Percentiles rank a stretch among this genome's conserved stretches.
Evolutionary conservation across 1,140 invertebrate species (phyloP).

Genomic region (Trissolcus basalis): DNA sequence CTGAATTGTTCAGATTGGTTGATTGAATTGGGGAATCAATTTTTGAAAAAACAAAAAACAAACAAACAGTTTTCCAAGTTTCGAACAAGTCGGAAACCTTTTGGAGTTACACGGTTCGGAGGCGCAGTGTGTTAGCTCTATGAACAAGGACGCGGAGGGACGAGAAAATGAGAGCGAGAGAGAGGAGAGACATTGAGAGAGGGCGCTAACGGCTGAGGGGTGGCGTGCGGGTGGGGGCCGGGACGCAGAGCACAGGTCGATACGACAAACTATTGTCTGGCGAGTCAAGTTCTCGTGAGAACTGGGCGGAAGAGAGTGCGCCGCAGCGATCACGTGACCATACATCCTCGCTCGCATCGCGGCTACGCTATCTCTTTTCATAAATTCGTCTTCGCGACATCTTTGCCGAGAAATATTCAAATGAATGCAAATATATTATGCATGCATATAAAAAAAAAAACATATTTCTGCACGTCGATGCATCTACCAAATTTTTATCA

Average conservation of each 20-base stretch:
- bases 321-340: conserved; percentile 55
- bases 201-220: conserved; percentile 20
- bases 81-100: conserved; percentile 63
- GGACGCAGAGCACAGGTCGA: conserved; percentile 63
- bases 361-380: conserved; percentile 46
- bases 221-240: conserved; percentile 9
- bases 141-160: conserved; percentile 60
- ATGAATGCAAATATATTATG: conserved; percentile 56
- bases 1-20: too few relatives aligned
- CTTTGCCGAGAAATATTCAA: conserved; percentile 54
- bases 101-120: conserved; percentile 63
- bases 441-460: conserved; percentile 45
- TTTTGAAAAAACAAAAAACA: conserved; percentile 39
- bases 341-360: conserved; percentile 40
- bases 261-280: conserved; percentile 72
- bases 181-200: conserved; percentile 9
- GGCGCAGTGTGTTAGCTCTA: conserved; percentile 62
- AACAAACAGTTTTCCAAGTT: conserved; percentile 49
- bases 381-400: conserved; percentile 57
- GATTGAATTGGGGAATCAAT: too few relatives aligned
- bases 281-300: conserved; percentile 68
- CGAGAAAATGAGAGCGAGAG: neutral
- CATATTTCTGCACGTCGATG: conserved; percentile 49
- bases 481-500: conserved; percentile 49
- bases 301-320: conserved; percentile 64